These are phyloP conservation scores for Leucophenga maculata DNA, from an alignment of 2,888 invertebrate genomes.

Conservation along the genomic window DNA sequence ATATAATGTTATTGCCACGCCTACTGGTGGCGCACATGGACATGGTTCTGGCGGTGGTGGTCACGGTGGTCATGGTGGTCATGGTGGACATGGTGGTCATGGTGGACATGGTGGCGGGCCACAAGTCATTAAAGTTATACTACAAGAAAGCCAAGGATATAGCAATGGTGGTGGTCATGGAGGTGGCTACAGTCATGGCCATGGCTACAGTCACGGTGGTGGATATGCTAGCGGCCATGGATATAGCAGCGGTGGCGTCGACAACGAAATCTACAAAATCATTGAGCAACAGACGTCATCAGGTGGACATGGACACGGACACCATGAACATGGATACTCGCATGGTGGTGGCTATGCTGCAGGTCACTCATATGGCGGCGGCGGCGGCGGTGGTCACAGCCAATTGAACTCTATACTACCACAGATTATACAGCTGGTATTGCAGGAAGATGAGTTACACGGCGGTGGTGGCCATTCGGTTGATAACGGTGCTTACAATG, in stretches of 20 bases:
- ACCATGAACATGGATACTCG: conserved; percentile 17
- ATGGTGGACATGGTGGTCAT: conserved; percentile 30
- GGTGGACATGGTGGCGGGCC: conserved; percentile 37
- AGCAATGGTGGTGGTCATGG: conserved; percentile 14
- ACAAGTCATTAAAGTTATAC: conserved; percentile 58
- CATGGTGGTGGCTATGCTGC: conserved; percentile 36
- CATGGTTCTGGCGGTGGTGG: conserved; percentile 33
- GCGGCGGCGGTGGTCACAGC: conserved; percentile 41
- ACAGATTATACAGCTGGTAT: conserved; percentile 62
- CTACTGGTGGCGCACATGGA: conserved; percentile 25
- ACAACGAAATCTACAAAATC: conserved; percentile 35
- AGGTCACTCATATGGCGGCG: conserved; percentile 33
- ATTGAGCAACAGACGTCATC: conserved; percentile 34
- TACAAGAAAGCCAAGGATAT: conserved; percentile 44
- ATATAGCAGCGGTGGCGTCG: conserved; percentile 26
- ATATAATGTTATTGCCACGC: conserved; percentile 55
- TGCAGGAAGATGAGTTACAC: conserved; percentile 50
- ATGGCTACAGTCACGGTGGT: conserved; percentile 18
- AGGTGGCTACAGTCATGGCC: background rate
- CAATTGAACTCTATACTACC: conserved; percentile 58
- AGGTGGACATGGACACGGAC: conserved; percentile 6
- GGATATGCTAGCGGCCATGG: conserved; percentile 29
- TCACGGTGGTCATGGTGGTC: conserved; percentile 27
- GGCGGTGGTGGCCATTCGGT: conserved; percentile 40
- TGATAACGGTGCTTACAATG: conserved; percentile 46